These are phyloP conservation scores for Eretmochelys imbricata DNA, from an alignment of 2,113 vertebrate genomes.

Conservation along the genomic window DNA sequence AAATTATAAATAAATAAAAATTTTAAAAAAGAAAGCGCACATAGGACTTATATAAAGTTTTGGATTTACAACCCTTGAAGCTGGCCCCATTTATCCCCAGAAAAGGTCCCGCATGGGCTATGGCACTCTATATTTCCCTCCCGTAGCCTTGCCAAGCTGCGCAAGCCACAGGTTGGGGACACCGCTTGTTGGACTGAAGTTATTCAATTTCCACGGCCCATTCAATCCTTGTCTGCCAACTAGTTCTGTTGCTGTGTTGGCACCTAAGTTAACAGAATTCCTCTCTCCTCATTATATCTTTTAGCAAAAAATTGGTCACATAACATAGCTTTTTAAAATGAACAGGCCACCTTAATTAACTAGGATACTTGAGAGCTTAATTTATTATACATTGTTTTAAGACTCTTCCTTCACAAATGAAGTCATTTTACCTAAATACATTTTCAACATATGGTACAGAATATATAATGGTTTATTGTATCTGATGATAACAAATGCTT, in stretches of 20 bases:
- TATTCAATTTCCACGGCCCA: neutral
- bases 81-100: neutral
- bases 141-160: neutral
- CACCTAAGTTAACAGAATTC: neutral
- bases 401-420: slow-evolving; percentile 71
- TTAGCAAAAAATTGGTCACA: neutral
- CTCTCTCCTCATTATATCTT: neutral
- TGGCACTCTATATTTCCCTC: neutral
- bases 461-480: slow-evolving; percentile 58
- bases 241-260: neutral
- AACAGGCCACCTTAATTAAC: slow-evolving; percentile 46
- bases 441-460: slow-evolving; percentile 66
- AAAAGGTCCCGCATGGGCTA: neutral
- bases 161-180: neutral
- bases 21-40: rapidly evolving
- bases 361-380: slow-evolving; percentile 54
- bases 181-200: neutral
- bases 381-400: slow-evolving; percentile 61
- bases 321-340: neutral
- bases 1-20: neutral
- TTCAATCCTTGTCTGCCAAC: neutral
- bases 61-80: neutral
- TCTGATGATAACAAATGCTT: slow-evolving; percentile 52
- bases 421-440: slow-evolving; percentile 69
- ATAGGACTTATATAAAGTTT: neutral